Evolutionary conservation across 2,113 vertebrate genomes (phyloP).

Genomic region (Leptosomus discolor): DNA sequence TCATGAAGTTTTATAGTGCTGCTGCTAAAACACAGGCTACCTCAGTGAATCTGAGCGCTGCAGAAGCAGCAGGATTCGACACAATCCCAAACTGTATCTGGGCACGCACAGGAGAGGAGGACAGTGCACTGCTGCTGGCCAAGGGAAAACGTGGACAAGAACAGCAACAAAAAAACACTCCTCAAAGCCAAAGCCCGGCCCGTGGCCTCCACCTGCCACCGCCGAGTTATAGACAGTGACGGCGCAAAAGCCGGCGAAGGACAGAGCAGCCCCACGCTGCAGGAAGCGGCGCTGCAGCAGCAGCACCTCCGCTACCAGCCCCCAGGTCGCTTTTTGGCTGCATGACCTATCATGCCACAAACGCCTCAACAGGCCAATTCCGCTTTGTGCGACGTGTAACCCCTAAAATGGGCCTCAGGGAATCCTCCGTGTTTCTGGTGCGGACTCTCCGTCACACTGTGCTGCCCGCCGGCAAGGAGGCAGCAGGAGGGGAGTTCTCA

Average conservation of each 20-base stretch:
- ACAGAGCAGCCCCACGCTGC: rapidly evolving
- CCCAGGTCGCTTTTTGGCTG: not conserved
- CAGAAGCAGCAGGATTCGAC: not conserved
- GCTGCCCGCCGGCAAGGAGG: not conserved
- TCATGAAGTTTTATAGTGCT: not conserved
- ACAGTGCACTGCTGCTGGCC: not conserved
- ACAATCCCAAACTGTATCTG: too few relatives aligned
- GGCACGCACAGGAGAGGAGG: not conserved
- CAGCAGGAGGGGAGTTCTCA: rapidly evolving
- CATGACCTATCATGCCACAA: rapidly evolving
- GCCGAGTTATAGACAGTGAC: not conserved
- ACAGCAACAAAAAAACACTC: not conserved
- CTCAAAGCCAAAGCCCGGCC: not conserved
- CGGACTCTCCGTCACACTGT: not conserved
- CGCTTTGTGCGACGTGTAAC: not conserved
- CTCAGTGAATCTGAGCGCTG: not conserved
- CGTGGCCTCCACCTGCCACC: not conserved
- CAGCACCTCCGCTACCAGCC: not conserved
- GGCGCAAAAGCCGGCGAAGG: not conserved
- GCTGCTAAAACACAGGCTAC: not conserved
- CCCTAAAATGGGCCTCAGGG: not conserved
- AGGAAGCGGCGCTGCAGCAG: not conserved
- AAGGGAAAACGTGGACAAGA: not conserved
- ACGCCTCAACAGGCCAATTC: not conserved
- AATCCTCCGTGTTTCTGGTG: not conserved